phyloP scores from a whole-genome alignment of 2,888 invertebrate genomes.

The Drosophila antonietae region DNA sequence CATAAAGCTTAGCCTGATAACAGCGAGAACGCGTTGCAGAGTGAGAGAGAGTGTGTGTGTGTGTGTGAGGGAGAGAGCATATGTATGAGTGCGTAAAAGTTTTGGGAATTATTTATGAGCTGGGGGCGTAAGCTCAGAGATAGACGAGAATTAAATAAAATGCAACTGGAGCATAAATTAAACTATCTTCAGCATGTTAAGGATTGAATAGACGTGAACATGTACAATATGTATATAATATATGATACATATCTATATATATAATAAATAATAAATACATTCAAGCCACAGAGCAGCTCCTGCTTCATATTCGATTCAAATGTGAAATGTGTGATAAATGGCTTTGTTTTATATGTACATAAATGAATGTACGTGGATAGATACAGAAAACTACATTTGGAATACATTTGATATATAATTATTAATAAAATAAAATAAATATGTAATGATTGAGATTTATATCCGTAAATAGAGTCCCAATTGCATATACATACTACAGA shows the following conservation, averaged over 20 bases:
- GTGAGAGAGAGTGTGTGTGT: background rate
- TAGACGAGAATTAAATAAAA: background rate
- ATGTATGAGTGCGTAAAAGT: background rate
- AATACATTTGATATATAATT: no score
- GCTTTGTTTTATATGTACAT: background rate
- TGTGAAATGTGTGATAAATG: background rate
- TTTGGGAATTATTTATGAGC: constrained; percentile 8
- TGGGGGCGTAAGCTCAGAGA: background rate
- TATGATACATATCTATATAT: background rate
- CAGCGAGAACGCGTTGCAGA: background rate
- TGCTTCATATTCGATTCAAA: background rate
- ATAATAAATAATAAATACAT: background rate
- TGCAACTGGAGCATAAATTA: constrained; percentile 9
- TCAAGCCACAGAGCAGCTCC: background rate
- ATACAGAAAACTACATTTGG: no score
- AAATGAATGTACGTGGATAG: no score
- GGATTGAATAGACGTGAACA: background rate
- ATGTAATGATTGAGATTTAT: background rate
- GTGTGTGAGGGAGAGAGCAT: background rate
- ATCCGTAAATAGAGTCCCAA: background rate
- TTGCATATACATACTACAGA: no score
- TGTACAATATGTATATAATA: background rate
- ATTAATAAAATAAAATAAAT: background rate
- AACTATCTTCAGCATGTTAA: background rate
- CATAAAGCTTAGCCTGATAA: constrained; percentile 51